phyloP scores from a whole-genome alignment of 2,113 vertebrate species.

The Vidua macroura region DNA sequence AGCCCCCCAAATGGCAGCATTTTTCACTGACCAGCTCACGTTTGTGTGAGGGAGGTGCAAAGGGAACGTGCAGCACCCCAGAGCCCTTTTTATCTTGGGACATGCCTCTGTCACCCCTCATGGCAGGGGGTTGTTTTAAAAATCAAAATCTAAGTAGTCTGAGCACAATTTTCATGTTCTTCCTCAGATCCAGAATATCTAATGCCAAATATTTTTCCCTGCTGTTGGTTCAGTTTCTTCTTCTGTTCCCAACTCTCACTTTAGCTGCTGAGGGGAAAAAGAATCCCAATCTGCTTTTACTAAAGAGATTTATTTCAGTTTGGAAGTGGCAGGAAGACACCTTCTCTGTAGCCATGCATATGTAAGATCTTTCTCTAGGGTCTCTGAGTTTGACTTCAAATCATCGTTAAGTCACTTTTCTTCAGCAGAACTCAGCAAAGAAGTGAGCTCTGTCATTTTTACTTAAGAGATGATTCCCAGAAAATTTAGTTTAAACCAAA shows the following conservation, averaged over 20 bases:
- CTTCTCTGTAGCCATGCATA: background rate
- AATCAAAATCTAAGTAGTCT: background rate
- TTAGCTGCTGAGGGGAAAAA: background rate
- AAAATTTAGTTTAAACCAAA: background rate
- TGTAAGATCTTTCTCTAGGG: background rate
- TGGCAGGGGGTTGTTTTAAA: background rate
- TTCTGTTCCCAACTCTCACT: background rate
- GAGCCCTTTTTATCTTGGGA: background rate
- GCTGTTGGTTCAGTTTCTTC: background rate
- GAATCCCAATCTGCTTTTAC: background rate
- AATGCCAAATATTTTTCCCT: background rate
- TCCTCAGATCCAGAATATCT: background rate
- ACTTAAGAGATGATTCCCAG: background rate
- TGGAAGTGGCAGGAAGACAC: background rate
- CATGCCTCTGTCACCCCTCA: rapidly evolving
- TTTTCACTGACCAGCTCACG: background rate
- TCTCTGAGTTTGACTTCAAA: background rate
- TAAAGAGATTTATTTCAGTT: background rate
- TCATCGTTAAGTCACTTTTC: background rate
- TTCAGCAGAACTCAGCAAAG: background rate
- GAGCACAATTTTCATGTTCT: background rate
- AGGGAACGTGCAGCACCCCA: background rate
- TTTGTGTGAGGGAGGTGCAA: background rate
- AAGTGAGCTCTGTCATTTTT: background rate
- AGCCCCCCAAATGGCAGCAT: too few species aligned